A percentile compares a stretch with the other conserved stretches of the same genome.
phyloP scores from a whole-genome alignment of 2,888 invertebrate genomes.

The Epistrophe eligans region DNA sequence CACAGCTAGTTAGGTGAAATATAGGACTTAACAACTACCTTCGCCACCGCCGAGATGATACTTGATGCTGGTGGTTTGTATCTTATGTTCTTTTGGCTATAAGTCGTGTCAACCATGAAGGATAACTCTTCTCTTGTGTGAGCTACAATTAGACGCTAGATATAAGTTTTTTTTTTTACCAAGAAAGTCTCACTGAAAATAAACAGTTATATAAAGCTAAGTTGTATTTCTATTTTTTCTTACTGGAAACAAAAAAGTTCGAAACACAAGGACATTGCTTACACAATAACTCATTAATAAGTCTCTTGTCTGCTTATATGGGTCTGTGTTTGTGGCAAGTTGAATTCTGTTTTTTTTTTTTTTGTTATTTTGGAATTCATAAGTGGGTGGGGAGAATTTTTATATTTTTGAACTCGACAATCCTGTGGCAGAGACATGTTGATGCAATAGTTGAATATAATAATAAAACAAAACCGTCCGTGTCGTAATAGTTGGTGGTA shows the following conservation, averaged over 20 bases:
- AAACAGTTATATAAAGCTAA: conserved; percentile 15
- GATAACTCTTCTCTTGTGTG: conserved; percentile 52
- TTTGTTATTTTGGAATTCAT: background rate
- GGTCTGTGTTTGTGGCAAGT: conserved; percentile 14
- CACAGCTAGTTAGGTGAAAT: conserved; percentile 48
- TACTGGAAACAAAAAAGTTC: background rate
- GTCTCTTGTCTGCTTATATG: conserved; percentile 22
- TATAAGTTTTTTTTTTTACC: conserved; percentile 27
- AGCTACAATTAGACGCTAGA: conserved; percentile 56
- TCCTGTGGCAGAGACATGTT: conserved; percentile 21
- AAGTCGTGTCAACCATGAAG: conserved; percentile 43
- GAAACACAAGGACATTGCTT: conserved; percentile 34
- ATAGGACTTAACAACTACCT: conserved; percentile 29
- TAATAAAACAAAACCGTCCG: conserved; percentile 44
- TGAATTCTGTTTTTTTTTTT: conserved; percentile 11
- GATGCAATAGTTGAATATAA: conserved; percentile 49
- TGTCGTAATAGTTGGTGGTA: conserved; percentile 10
- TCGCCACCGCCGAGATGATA: background rate
- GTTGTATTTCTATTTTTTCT: background rate
- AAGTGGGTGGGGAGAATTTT: background rate
- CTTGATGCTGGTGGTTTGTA: background rate
- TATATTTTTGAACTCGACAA: background rate
- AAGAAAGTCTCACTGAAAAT: conserved; percentile 13
- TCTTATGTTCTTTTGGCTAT: conserved; percentile 20
- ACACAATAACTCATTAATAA: conserved; percentile 67